phyloP scores from a whole-genome alignment of 2,888 invertebrate genomes.

The Chaetoderma sp. region DNA sequence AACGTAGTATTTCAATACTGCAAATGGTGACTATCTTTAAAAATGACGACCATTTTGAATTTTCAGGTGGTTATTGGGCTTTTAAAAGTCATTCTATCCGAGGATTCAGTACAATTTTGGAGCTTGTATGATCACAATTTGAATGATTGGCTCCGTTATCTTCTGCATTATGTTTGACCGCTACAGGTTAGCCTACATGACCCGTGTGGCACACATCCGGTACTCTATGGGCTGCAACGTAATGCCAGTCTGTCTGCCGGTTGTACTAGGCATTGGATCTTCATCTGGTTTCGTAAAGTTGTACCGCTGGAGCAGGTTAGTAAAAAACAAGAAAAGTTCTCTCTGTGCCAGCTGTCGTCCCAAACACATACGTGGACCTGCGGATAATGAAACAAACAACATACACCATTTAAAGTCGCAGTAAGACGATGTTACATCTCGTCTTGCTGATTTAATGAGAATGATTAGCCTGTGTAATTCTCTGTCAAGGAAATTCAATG shows the following conservation, averaged over 20 bases:
- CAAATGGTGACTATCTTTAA: no score
- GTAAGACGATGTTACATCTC: no score
- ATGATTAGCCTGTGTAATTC: neutral
- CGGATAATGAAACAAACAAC: neutral
- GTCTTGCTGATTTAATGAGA: no score
- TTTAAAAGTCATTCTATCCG: no score
- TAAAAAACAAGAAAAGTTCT: slow-evolving; percentile 31
- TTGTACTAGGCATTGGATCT: slow-evolving; percentile 5
- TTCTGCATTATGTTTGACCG: no score
- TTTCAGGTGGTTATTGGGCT: no score
- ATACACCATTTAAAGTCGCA: neutral
- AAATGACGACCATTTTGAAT: no score
- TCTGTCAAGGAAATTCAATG: slow-evolving; percentile 5
- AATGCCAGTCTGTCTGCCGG: slow-evolving; percentile 19
- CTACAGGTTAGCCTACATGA: no score
- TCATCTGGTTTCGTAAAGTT: slow-evolving; percentile 17
- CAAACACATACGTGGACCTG: slow-evolving; percentile 32
- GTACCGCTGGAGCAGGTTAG: slow-evolving; percentile 28
- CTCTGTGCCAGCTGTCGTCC: slow-evolving; percentile 29
- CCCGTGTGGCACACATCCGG: slow-evolving; percentile 11
- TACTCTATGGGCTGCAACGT: slow-evolving; percentile 17
- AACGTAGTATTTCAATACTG: no score
- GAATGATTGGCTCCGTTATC: no score
- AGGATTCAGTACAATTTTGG: no score
- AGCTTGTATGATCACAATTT: no score